These are phyloP conservation scores for Brachynemurus nebulosus DNA, from an alignment of 2,888 invertebrate species.

Conservation along the genomic window DNA sequence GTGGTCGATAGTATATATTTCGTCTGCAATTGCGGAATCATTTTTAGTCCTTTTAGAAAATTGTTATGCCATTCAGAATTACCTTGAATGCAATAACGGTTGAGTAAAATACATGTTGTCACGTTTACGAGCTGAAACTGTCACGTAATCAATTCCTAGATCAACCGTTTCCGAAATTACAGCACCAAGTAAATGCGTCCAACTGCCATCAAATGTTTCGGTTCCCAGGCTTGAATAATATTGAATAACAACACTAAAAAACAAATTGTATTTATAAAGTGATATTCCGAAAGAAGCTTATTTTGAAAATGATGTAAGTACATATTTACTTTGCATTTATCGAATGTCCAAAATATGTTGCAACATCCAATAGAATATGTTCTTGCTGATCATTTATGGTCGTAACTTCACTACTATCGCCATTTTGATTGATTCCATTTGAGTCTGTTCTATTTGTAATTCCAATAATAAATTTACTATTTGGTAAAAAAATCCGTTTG, in stretches of 20 bases:
- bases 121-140: background rate
- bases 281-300: background rate
- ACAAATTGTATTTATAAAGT: background rate
- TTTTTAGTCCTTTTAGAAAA: background rate
- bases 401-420: background rate
- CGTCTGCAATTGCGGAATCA: slow-evolving; percentile 3
- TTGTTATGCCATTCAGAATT: background rate
- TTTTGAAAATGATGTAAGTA: too few relatives aligned
- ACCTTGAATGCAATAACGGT: slow-evolving; percentile 5
- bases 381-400: background rate
- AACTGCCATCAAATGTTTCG: slow-evolving; percentile 3
- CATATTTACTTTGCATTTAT: background rate
- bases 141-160: slow-evolving; percentile 2
- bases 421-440: too few relatives aligned
- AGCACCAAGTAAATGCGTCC: slow-evolving; percentile 7
- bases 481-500: background rate
- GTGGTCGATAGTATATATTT: slow-evolving; percentile 3
- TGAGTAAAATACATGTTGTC: slow-evolving; percentile 3
- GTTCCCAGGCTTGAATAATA: background rate
- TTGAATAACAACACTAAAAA: background rate
- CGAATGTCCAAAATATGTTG: background rate
- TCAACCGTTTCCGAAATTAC: background rate
- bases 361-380: background rate
- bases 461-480: background rate
- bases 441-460: background rate